phyloP scores from a whole-genome alignment of 2,113 vertebrate species.

The Dinomys branickii region DNA sequence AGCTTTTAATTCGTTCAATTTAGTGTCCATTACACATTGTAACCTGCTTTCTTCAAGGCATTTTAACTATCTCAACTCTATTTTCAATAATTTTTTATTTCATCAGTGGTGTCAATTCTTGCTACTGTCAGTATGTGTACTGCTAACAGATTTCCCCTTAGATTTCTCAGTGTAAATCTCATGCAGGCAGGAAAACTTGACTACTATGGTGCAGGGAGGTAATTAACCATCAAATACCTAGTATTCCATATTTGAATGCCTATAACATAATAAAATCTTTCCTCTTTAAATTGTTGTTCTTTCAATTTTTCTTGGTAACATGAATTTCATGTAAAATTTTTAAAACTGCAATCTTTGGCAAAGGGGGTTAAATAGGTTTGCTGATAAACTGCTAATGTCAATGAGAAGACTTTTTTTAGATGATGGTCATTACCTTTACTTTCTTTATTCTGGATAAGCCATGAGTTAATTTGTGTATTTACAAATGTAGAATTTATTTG shows the following conservation, averaged over 20 bases:
- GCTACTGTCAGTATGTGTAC: accelerated
- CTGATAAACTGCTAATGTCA: neutral
- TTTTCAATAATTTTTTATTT: neutral
- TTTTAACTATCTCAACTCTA: neutral
- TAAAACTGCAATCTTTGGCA: neutral
- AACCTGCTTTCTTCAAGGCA: neutral
- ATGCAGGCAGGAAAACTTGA: neutral
- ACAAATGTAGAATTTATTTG: neutral
- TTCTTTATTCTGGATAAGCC: neutral
- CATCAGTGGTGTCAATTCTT: neutral
- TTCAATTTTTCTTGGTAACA: neutral
- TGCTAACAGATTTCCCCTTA: too few species aligned
- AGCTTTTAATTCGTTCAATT: neutral
- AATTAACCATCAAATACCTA: neutral
- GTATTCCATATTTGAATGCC: neutral
- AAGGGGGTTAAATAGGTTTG: neutral
- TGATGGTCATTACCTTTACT: neutral
- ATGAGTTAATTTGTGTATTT: neutral
- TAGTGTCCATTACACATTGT: neutral
- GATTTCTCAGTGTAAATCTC: neutral
- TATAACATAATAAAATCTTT: neutral
- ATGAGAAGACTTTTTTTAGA: neutral
- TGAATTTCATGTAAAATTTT: too few species aligned
- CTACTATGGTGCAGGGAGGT: neutral
- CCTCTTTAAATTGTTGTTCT: neutral